Base-by-base conservation (phyloP, 1,140 invertebrate genomes). In the Drosophila repleta region DNA sequence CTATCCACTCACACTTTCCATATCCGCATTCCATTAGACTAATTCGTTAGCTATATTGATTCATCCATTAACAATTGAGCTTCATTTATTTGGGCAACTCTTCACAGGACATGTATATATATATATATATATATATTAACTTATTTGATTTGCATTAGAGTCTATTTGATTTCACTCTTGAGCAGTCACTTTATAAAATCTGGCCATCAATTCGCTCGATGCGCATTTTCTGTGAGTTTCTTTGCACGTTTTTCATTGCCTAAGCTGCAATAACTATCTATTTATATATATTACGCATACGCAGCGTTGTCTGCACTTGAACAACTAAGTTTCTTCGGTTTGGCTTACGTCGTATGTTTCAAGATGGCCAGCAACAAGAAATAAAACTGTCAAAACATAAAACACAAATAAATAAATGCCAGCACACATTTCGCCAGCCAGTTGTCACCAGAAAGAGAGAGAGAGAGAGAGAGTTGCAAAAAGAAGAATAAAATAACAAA, bases 381-480 rank as follows among this genome's bases (percentile, higher is more conserved):
- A 74, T 68, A 83, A 79, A 81, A 77, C 81, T 85, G 82, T 87
- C 82, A 80, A 74, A 68, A 72, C 48, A 62, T 24, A 56, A 74
- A 60, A 74, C 62, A 71, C 66, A 85, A 81, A 85, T 81, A 85
- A 87, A 87, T 85, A 85, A 85, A 75, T 74, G 78, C 74, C 69
- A 77, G 73, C 72, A 85, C 68, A 77, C 68, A 85, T 85, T 87
- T 71, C 81, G 77, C 81, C 81, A 66, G 77, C 62, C 67, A 81
- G 82, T 82, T 85, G 77, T 87, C 82, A 81, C 41, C 76, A 72
- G 45, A 68, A 20, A 21, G 8, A 46, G 39, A 15, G 39, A 43
- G 15, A 17, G 15, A 43, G 39, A 43, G 15, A 43, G 39, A 17
- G n/a, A 43, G 15, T 29, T 29, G 26, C 5, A 29, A 29, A 29